A percentile compares a stretch with the other conserved stretches of the same genome.
Conservation (phyloP, 2,113 vertebrate species). For the Phalacrocorax carbo region DNA sequence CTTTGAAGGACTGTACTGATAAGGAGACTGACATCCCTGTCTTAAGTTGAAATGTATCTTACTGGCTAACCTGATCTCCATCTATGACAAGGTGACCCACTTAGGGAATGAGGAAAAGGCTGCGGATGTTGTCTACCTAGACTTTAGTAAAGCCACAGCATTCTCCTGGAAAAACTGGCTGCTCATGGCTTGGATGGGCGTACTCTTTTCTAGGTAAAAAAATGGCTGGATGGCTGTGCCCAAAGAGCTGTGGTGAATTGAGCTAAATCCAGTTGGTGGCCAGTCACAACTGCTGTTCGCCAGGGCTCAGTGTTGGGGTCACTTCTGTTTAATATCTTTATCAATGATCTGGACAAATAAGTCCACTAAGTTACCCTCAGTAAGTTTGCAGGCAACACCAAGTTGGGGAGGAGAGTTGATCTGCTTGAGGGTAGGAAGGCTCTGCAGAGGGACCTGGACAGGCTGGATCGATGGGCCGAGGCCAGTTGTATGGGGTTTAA, state of each 20-base stretch:
- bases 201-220: neutral
- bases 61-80: neutral
- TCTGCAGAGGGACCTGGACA: no score
- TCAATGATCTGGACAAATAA: no score
- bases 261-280: neutral
- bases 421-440: no score
- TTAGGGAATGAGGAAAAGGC: neutral
- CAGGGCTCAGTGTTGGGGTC: no score
- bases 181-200: neutral
- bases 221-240: neutral
- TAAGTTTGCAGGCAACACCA: no score
- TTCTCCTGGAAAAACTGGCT: neutral
- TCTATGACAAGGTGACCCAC: neutral
- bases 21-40: constrained; percentile 30
- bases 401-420: no score
- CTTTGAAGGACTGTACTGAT: constrained; percentile 13
- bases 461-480: no score
- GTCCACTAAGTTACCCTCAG: no score
- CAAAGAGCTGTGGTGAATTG: neutral
- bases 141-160: neutral
- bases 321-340: no score
- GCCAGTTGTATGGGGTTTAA: no score
- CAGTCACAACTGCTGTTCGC: neutral
- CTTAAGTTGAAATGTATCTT: constrained; percentile 13
- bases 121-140: neutral